Conservation (phyloP, 2,797 vertebrate genomes). For the Alouatta caraya region DNA sequence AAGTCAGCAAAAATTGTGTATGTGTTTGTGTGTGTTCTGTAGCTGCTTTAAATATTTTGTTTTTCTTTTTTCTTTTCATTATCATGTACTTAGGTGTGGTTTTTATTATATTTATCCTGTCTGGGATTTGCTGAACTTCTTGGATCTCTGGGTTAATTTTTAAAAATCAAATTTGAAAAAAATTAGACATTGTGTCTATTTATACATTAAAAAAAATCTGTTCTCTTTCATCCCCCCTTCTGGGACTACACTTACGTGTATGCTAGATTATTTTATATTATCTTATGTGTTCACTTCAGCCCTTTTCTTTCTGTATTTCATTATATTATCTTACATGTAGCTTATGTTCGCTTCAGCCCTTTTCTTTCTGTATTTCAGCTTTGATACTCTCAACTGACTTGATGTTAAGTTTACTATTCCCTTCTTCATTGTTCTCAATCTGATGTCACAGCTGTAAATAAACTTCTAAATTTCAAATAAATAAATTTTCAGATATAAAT, state of each 20-base stretch:
- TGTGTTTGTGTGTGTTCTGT: background rate
- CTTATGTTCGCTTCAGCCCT: background rate
- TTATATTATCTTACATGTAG: background rate
- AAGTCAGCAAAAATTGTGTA: background rate
- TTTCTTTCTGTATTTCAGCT: background rate
- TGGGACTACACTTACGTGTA: background rate
- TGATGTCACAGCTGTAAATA: background rate
- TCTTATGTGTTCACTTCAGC: background rate
- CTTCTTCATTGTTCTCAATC: background rate
- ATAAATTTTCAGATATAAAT: background rate
- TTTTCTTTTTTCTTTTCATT: background rate
- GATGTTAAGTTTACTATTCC: constrained; percentile 11
- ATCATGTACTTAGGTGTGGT: background rate
- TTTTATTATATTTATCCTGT: constrained; percentile 6
- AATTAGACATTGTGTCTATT: background rate
- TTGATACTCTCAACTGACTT: background rate
- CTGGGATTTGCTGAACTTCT: background rate
- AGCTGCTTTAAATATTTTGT: background rate
- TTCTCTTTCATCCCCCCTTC: background rate
- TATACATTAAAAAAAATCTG: background rate
- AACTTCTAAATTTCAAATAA: constrained; percentile 54
- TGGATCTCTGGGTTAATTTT: background rate
- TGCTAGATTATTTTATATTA: constrained; percentile 5
- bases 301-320: background rate
- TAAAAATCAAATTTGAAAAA: constrained; percentile 1